Evolutionary conservation across 2,888 invertebrate species (phyloP).

Genomic region (Pollenia amentaria): DNA sequence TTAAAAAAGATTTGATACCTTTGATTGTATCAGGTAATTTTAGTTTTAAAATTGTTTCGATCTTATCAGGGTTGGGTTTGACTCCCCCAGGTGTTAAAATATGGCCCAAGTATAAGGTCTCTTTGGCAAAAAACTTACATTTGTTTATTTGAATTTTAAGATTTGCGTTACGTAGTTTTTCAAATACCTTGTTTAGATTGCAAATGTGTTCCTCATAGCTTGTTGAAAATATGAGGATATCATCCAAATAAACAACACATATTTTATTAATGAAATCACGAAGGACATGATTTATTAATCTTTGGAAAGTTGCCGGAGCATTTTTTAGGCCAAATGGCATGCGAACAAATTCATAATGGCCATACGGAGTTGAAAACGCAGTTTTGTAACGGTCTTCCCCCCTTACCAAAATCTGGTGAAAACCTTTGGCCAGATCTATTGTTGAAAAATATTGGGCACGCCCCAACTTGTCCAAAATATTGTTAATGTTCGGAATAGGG

Average conservation of each 20-base stretch:
- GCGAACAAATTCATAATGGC: slow-evolving; percentile 3
- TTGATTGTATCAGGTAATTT: slow-evolving; percentile 65
- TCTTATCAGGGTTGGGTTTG: slow-evolving; percentile 76
- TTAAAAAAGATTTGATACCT: slow-evolving; percentile 74
- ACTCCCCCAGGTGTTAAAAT: slow-evolving; percentile 64
- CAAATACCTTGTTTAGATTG: slow-evolving; percentile 21
- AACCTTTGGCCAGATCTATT: not conserved
- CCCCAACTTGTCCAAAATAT: slow-evolving; percentile 32
- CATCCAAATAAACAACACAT: slow-evolving; percentile 43
- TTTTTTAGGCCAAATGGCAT: slow-evolving; percentile 65
- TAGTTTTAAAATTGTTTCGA: slow-evolving; percentile 71
- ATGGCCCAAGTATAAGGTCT: slow-evolving; percentile 68
- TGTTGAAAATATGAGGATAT: slow-evolving; percentile 43
- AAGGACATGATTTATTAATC: slow-evolving; percentile 71
- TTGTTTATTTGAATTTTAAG: slow-evolving; percentile 58
- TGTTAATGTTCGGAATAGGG: slow-evolving; percentile 25
- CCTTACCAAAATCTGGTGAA: not conserved
- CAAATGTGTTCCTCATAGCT: slow-evolving; percentile 23
- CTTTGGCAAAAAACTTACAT: slow-evolving; percentile 75
- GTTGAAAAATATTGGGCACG: not conserved
- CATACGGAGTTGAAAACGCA: not conserved
- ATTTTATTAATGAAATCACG: not conserved
- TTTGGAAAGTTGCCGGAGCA: slow-evolving; percentile 76
- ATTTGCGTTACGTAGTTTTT: slow-evolving; percentile 30
- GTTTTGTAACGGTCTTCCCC: not conserved